Evolutionary conservation across 2,797 vertebrate genomes (phyloP), one percentile per base, ranked within the genome.

Genomic region (Aphelocoma californica): DNA sequence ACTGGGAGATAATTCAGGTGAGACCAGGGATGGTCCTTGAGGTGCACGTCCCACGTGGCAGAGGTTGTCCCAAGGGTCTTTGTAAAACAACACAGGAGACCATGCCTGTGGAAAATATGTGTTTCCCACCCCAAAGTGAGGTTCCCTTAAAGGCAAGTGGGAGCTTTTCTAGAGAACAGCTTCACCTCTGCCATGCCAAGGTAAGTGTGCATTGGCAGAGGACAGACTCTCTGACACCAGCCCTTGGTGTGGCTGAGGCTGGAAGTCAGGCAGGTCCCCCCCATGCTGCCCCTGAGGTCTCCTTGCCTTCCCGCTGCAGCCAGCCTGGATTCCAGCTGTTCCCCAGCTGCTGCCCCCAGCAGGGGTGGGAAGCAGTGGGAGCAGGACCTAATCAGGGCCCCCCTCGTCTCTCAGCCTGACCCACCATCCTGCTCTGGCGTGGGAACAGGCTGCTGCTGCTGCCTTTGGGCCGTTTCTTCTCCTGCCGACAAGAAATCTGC

Each of bases 351-450:
- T 65, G 47, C 14, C 19, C 28, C 23, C 31, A 50, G 32, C 24
- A 32, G 0, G 2, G 28, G 20, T 34, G 42, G 60, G 64, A 29
- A 54, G 29, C 12, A 2, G 8, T 24, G 42, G n/a, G 32, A 56
- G 23, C 67, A 83, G 29, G 42, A 57, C 12, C 10, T 5, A 18
- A 7, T 2, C 0, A 45, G 1, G 1, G 2, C 1, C 2, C 4
- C 12, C 4, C 38, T 31, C 6, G 21, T 7, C 36, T 29, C 67
- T 23, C n/a, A 3, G 1, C 7, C 44, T 78, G 44, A 16, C 23
- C 44, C 26, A 34, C 12, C 7, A 1, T 15, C 24, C 45, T 29
- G 31, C 2, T 11, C 31, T 15, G 29, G 10, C 0, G 0, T 4
- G 5, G 53, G 36, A 58, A 4, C 23, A 11, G 21, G 32, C 61